Evolutionary conservation across 2,797 vertebrate genomes (phyloP), one percentile per base, ranked within the genome.

Genomic region (Urophycis tenuis): DNA sequence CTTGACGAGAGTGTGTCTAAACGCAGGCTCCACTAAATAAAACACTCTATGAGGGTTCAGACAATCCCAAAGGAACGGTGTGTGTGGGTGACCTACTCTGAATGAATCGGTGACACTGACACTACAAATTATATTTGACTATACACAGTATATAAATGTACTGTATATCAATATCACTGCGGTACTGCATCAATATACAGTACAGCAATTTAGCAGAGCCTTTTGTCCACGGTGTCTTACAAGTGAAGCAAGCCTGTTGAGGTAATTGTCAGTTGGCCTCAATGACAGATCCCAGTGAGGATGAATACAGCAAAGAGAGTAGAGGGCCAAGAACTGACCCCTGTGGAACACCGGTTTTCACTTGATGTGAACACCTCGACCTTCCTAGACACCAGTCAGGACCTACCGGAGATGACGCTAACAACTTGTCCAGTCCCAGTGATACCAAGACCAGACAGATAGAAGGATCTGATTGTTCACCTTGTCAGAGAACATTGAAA

Each of bases 1-100:
- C 49, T 53, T 53, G 22, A 60, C 22, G 4, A 25, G 53, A 60
- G 22, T n/a, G 53, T 86, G 81, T 80, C 84, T 71, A 77, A 82
- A 84, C 77, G 74, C 78, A 73, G 22, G 71, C 81, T 83, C 73
- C 78, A 31, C 1, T 70, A n/a, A 70, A 70, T 70, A 70, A 70
- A 12, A 60, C 53, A 60, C 53, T 25, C n/a, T 25, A 60, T 1
- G 5, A 60, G 53, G 53, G 22, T 60, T 60, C 8, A n/a, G 9
- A 60, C 53, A 60, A 60, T 60, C 53, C n/a, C 53, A 60, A 60
- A 60, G 53, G 53, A 60, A 60, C n/a, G n/a, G 53, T 60, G 53
- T 60, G 53, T 60, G 22, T 60, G 53, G 25, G 53, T 25, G 53
- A 60, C 25, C 9, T n/a, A 60, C 53, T n/a, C 22, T 8, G 5